Evolutionary conservation across 2,797 vertebrate species (phyloP).

Genomic region (Ataeniobius toweri): DNA sequence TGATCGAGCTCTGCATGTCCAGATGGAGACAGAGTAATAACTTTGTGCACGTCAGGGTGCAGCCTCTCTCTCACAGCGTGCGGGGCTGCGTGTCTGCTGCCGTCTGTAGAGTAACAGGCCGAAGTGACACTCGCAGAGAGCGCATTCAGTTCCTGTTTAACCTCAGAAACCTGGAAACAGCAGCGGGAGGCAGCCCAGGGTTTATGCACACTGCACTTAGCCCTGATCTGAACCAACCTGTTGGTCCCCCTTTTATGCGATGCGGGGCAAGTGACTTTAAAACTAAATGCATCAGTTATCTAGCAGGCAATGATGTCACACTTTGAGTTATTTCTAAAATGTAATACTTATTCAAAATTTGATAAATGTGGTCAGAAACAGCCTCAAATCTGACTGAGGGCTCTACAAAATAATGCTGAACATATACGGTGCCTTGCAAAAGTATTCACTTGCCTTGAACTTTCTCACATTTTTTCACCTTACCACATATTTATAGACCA

Average conservation of each 20-base stretch:
- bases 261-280: no score
- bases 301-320: neutral
- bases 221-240: neutral
- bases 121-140: conserved; percentile 18
- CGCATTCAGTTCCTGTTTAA: conserved; percentile 4
- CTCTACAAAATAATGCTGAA: neutral
- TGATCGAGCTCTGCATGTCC: neutral
- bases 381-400: neutral
- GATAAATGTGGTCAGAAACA: neutral
- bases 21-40: conserved; percentile 23
- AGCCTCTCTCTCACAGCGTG: conserved; percentile 2
- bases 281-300: neutral
- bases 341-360: no score
- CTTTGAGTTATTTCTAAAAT: neutral
- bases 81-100: conserved; percentile 24
- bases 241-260: neutral
- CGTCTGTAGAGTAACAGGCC: conserved; percentile 22
- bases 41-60: conserved; percentile 31
- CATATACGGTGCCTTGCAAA: neutral
- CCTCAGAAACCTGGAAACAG: neutral
- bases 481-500: neutral
- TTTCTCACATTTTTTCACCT: neutral
- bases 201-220: neutral
- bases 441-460: neutral
- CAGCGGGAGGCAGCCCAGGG: neutral